These are phyloP conservation scores for Delphinapterus leucas DNA, from an alignment of 2,113 vertebrate genomes.

Conservation along the genomic window DNA sequence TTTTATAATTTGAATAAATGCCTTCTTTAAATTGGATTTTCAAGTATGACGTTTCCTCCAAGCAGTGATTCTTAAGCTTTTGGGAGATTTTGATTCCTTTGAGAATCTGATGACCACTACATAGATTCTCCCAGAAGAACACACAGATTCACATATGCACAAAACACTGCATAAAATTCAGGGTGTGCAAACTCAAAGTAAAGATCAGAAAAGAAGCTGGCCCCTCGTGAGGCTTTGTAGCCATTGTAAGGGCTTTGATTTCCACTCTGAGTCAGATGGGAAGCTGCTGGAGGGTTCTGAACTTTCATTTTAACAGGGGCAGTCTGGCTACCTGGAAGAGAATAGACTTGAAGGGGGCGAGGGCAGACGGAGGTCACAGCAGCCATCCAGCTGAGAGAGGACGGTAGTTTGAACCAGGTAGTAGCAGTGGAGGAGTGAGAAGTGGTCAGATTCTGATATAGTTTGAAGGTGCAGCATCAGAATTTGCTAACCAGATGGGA, in stretches of 20 bases:
- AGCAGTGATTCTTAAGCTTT: slow-evolving; percentile 5
- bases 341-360: background rate
- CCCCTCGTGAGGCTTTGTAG: background rate
- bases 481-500: background rate
- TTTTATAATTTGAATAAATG: slow-evolving; percentile 44
- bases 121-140: background rate
- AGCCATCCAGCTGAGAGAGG: background rate
- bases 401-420: background rate
- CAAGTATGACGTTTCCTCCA: background rate
- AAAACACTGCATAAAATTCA: background rate
- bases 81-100: background rate
- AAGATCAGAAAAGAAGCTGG: background rate
- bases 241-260: background rate
- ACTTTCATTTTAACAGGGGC: slow-evolving; percentile 27
- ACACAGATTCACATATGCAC: background rate
- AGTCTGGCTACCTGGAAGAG: background rate
- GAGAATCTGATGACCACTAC: background rate
- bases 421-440: background rate
- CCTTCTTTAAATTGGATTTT: slow-evolving; percentile 42
- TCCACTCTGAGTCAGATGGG: background rate
- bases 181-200: background rate
- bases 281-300: background rate
- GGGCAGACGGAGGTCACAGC: background rate
- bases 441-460: background rate
- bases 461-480: background rate